A percentile compares a stretch with the other conserved stretches of the same genome.
Evolutionary conservation across 2,888 invertebrate species (phyloP).

Genomic region (Hemicrepidius hirtus): DNA sequence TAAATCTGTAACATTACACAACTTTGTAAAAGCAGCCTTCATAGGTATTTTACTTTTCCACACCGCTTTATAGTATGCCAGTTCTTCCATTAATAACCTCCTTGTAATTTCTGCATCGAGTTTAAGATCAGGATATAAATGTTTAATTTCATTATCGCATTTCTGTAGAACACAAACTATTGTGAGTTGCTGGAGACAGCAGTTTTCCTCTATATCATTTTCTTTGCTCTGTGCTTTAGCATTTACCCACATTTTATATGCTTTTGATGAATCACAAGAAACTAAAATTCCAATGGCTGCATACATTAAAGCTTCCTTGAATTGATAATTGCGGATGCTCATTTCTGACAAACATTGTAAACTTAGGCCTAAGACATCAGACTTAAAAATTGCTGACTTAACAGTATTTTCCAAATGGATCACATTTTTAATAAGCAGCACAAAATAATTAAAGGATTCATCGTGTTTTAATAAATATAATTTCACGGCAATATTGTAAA

Average conservation of each 20-base stretch:
- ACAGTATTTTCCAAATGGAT: conserved; percentile 25
- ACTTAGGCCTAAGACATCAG: conserved; percentile 28
- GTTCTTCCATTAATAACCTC: conserved; percentile 59
- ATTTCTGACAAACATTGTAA: conserved; percentile 53
- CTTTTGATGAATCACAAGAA: conserved; percentile 48
- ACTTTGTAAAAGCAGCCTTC: conserved; percentile 57
- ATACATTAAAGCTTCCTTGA: conserved; percentile 54
- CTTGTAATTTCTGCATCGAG: conserved; percentile 47
- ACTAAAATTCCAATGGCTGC: conserved; percentile 58
- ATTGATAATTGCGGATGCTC: conserved; percentile 48
- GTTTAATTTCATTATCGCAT: conserved; percentile 48
- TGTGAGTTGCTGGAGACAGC: conserved; percentile 58
- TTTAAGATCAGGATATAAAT: conserved; percentile 49
- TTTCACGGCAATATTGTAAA: conserved; percentile 58
- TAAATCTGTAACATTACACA: conserved; percentile 57
- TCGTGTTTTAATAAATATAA: conserved; percentile 44
- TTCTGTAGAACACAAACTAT: conserved; percentile 56
- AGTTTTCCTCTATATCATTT: conserved; percentile 44
- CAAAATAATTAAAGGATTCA: conserved; percentile 36
- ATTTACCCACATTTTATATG: conserved; percentile 59
- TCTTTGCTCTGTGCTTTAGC: conserved; percentile 57
- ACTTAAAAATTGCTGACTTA: conserved; percentile 29
- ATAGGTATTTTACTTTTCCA: conserved; percentile 64
- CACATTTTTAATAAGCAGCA: conserved; percentile 26
- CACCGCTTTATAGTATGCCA: conserved; percentile 59